Evolutionary conservation across 2,797 vertebrate genomes (phyloP).

Genomic region (Toxotes lorentzi): DNA sequence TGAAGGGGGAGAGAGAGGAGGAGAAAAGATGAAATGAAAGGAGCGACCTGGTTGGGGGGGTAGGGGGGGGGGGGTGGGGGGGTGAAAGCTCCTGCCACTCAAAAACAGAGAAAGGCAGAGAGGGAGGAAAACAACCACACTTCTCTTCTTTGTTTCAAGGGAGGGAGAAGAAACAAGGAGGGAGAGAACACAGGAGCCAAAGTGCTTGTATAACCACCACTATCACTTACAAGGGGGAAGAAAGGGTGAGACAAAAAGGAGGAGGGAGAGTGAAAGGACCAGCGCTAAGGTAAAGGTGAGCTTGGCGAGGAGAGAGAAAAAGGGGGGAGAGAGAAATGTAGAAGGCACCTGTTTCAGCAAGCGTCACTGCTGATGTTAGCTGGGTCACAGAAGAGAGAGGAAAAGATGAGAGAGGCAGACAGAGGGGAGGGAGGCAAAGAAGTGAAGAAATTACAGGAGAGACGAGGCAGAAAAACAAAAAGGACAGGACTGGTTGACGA

Average conservation of each 20-base stretch:
- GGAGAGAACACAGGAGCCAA: not conserved
- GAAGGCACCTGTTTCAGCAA: slow-evolving; percentile 3
- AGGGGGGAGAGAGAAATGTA: not conserved
- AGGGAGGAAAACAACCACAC: not conserved
- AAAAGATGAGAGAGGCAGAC: not conserved
- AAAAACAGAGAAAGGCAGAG: not conserved
- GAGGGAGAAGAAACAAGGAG: not conserved
- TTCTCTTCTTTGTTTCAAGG: not conserved
- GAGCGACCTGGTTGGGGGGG: not conserved
- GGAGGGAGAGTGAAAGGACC: slow-evolving; percentile 17
- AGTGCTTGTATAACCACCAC: slow-evolving; percentile 24
- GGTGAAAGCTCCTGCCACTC: slow-evolving; percentile 4
- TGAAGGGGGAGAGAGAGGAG: not conserved
- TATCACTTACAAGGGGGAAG: slow-evolving; percentile 38
- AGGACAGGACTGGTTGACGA: not conserved
- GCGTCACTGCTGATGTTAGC: slow-evolving; percentile 1
- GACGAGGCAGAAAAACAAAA: not conserved
- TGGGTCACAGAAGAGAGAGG: slow-evolving; percentile 5
- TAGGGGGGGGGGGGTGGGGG: not conserved
- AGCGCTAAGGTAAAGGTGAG: slow-evolving; percentile 3
- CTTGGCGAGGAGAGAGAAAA: not conserved
- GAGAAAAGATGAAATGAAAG: not conserved
- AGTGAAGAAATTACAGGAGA: not conserved
- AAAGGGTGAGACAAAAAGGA: slow-evolving; percentile 17
- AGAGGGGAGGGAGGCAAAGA: not conserved